Evolutionary conservation across 2,113 vertebrate species (phyloP), one percentile per base, ranked within the genome.

Genomic region (Seriola aureovittata): DNA sequence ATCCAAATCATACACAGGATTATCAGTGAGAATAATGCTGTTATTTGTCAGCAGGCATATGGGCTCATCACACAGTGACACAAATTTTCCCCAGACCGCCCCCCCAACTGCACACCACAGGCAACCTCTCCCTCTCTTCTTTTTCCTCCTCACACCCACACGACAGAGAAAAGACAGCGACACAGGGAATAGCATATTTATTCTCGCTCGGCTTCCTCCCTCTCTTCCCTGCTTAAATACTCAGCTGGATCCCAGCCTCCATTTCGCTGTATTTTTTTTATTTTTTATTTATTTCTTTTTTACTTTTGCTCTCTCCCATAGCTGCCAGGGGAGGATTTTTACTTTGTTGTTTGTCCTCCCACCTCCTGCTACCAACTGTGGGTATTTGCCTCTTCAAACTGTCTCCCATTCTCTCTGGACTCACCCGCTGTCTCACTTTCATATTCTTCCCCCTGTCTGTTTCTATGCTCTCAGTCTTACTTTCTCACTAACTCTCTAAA

Each of bases 301-400:
- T 8, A 44, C 75, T 82, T 92, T 70, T 78, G 29, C 75, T 68
- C 65, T 66, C 78, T 73, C 68, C 67, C 36, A 66, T 81, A 59
- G 82, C 73, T 85, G 71, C 72, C 58, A 84, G 80, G 78, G 55
- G 79, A 85, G 19, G 25, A 82, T 85, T 75, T 29, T 32, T 57
- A 77, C 84, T 88, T 82, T 87, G 77, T 87, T 91, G 82, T 88
- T 87, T 62, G 75, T 88, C 81, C 85, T 86, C 84, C 81, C 68
- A 85, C 90, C 75, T 88, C 76, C 90, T 86, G 82, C 72, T 71
- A 64, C 75, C 63, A 80, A 78, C 83, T 85, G 81, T 71, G 75
- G 85, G 75, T 90, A 81, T 90, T 84, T 92, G 71, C 87, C 84
- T 90, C 78, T 79, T 91, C 85, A 89, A 75, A 75, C 82, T 40